Conservation (phyloP, 2,888 invertebrate genomes). For the Nymphalis c-album region DNA sequence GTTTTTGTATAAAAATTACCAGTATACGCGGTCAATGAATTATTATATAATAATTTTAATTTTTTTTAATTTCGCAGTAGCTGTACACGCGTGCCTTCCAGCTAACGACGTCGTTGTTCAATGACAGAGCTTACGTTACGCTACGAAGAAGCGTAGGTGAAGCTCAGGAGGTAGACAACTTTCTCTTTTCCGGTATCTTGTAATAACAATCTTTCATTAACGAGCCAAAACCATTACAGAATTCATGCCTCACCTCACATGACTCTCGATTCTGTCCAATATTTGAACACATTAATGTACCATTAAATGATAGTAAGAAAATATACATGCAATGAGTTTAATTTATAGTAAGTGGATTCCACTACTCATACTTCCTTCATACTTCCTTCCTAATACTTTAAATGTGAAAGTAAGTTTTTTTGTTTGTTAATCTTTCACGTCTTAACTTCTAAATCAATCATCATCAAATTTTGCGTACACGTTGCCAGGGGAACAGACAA, state of each 20-base stretch:
- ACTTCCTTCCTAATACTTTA: too few species aligned
- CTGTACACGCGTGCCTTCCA: constrained; percentile 29
- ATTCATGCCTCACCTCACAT: not conserved
- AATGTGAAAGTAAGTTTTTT: too few species aligned
- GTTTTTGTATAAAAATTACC: constrained; percentile 13
- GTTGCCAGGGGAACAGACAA: too few species aligned
- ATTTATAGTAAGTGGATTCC: too few species aligned
- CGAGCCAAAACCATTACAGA: constrained; percentile 12
- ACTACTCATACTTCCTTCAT: too few species aligned
- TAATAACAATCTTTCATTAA: constrained; percentile 31
- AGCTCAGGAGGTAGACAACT: constrained; percentile 67
- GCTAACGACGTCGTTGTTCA: constrained; percentile 39
- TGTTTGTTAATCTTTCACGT: too few species aligned
- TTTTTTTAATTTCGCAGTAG: constrained; percentile 12
- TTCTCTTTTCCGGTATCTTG: constrained; percentile 63
- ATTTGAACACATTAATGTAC: not conserved
- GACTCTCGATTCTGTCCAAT: too few species aligned
- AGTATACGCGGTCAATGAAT: not conserved
- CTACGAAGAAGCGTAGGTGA: constrained; percentile 50
- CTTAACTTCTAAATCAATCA: too few species aligned
- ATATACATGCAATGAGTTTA: not conserved
- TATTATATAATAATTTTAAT: not conserved
- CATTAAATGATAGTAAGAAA: not conserved
- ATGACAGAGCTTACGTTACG: constrained; percentile 45
- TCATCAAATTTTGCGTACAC: too few species aligned